Evolutionary conservation across 1,140 invertebrate species (phyloP).

Genomic region (Drosophila mauritiana): DNA sequence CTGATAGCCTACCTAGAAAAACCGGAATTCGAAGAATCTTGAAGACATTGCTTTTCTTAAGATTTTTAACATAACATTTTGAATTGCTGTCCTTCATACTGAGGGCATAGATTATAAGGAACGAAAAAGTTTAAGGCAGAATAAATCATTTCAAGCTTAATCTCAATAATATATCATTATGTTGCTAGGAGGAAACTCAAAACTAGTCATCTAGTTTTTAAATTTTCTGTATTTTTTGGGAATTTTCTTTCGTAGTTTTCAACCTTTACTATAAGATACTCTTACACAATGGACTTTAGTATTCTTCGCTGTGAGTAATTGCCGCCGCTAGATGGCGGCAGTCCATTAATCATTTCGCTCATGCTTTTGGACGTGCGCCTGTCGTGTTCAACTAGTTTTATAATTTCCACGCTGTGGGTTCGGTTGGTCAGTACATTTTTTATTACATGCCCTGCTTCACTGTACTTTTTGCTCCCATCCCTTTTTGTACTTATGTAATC

Average conservation of each 20-base stretch:
- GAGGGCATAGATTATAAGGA: too few relatives aligned
- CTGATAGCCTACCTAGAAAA: constrained; percentile 5
- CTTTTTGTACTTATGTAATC: constrained; percentile 10
- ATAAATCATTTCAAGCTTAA: neutral
- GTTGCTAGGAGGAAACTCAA: too few relatives aligned
- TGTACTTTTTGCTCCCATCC: neutral
- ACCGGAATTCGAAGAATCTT: too few relatives aligned
- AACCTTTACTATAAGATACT: neutral
- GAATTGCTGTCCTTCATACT: too few relatives aligned
- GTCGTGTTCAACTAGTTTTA: constrained; percentile 80
- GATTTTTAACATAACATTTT: too few relatives aligned
- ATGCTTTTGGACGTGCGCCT: constrained; percentile 59
- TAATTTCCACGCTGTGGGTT: constrained; percentile 62
- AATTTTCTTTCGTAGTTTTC: neutral
- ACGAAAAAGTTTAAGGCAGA: neutral
- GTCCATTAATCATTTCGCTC: constrained; percentile 64
- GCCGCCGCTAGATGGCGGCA: constrained; percentile 33
- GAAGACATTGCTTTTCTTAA: too few relatives aligned
- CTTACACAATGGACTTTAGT: neutral
- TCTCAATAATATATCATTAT: too few relatives aligned
- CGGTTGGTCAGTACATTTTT: constrained; percentile 59
- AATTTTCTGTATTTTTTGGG: neutral
- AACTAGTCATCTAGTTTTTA: too few relatives aligned
- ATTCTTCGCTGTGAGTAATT: constrained; percentile 16
- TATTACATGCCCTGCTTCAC: constrained; percentile 16